Evolutionary conservation across 2,113 vertebrate species (phyloP), one percentile per base, ranked within the genome.

Genomic region (Oryzias celebensis): DNA sequence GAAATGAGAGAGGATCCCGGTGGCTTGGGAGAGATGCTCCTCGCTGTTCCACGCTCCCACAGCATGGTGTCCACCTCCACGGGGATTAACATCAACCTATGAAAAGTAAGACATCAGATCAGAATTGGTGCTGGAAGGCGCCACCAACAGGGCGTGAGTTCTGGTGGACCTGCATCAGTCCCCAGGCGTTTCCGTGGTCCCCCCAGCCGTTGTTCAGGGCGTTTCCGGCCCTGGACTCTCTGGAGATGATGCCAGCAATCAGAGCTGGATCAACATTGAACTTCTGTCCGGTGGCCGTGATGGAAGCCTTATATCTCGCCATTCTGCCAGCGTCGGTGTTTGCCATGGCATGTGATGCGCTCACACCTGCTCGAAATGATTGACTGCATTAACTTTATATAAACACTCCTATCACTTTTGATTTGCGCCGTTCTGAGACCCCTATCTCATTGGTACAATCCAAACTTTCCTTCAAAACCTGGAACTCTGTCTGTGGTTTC

Each of bases 241-340:
- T 84, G 50, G 87, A 89, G 60, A 86, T 85, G 81, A 89, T 89
- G 58, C 18, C 87, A 46, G 85, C 85, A 8, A 87, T 87, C 13
- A 89, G 56, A 45, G 75, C 75, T 3, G 87, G 75, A 23, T 68
- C 75, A 0, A 87, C 51, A 4, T 28, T 56, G 7, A 0, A 0
- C 5, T 6, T 17, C 4, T 5, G 41, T 48, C 62, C 87, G 16
- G 81, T 83, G 0, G 0, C n/a, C 0, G 6, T n/a, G 51, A 88
- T 87, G 8, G 4, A 66, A 0, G 8, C 0, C 22, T 17, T 81
- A 71, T 80, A 88, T 0, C 2, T 58, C 2, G 10, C 18, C 81
- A 88, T 81, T 46, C 65, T 56, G 0, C 0, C 44, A 3, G 3
- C 4, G 56, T 88, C 86, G 3, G 8, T 72, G 23, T 61, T 0